Conservation (phyloP, 2,797 vertebrate species). For the Periparus ater region DNA sequence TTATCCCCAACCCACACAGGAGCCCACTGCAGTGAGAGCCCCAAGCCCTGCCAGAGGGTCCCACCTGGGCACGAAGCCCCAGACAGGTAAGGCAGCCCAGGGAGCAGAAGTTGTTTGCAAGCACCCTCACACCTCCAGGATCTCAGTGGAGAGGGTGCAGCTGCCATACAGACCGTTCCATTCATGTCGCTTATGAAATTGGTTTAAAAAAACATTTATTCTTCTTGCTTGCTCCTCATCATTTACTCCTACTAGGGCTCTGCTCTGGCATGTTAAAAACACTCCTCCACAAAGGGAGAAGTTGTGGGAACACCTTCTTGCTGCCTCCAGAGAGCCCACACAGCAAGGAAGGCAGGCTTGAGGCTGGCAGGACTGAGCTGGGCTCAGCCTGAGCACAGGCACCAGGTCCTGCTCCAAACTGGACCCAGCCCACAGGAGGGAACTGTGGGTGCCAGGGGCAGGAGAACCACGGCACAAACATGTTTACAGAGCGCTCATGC, state of each 20-base stretch:
- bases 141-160: neutral
- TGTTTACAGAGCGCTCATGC: neutral
- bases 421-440: neutral
- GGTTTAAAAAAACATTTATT: neutral
- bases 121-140: neutral
- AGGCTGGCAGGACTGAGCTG: neutral
- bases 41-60: neutral
- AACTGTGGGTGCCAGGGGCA: neutral
- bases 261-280: neutral
- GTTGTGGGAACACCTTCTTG: constrained; percentile 33
- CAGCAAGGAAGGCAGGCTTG: neutral
- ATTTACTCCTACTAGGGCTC: constrained; percentile 33
- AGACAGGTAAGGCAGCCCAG: neutral
- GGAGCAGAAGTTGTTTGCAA: neutral
- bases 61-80: neutral
- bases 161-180: neutral
- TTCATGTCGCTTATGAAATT: neutral
- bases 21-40: neutral
- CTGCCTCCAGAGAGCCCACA: neutral
- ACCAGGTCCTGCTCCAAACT: neutral
- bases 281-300: constrained; percentile 28
- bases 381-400: neutral
- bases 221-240: constrained; percentile 19
- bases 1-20: neutral
- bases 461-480: neutral